Percentiles rank a stretch among this genome's conserved stretches.
phyloP scores from a whole-genome alignment of 1,140 invertebrate species.

The Chelonus insularis region DNA sequence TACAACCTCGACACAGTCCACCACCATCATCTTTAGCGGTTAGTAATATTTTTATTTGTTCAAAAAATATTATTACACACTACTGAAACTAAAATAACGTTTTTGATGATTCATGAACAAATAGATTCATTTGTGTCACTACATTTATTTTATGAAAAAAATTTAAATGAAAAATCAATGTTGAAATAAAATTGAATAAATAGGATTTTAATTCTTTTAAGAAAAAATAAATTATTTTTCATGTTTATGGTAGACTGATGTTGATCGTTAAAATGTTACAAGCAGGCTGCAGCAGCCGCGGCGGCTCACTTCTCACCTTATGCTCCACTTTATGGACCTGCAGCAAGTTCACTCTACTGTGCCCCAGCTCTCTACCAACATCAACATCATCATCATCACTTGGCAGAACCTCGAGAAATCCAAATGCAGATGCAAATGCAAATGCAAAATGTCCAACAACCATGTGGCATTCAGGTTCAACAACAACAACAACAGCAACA shows the following conservation, averaged over 20 bases:
- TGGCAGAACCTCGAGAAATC: slow-evolving; percentile 49
- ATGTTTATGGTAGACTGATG: no score
- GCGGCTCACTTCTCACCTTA: slow-evolving; percentile 54
- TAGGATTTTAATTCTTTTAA: no score
- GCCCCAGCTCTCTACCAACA: slow-evolving; percentile 58
- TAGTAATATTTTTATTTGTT: slow-evolving; percentile 21
- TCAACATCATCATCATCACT: slow-evolving; percentile 50
- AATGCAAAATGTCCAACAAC: slow-evolving; percentile 50
- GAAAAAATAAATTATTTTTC: no score
- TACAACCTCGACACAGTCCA: slow-evolving; percentile 52
- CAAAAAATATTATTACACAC: no score
- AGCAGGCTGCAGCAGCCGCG: slow-evolving; percentile 46
- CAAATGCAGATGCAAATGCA: slow-evolving; percentile 59
- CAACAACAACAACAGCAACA: slow-evolving; percentile 54
- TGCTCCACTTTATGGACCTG: slow-evolving; percentile 51
- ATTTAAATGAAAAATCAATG: no score
- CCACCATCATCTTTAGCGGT: slow-evolving; percentile 50
- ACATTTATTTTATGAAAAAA: no score
- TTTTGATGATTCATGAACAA: no score
- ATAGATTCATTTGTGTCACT: no score
- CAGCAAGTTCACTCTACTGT: slow-evolving; percentile 54
- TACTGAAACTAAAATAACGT: no score
- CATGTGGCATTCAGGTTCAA: slow-evolving; percentile 49
- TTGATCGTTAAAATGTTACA: no score
- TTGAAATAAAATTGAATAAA: no score